Evolutionary conservation across 2,888 invertebrate species (phyloP).

Genomic region (Tethea ocularis): DNA sequence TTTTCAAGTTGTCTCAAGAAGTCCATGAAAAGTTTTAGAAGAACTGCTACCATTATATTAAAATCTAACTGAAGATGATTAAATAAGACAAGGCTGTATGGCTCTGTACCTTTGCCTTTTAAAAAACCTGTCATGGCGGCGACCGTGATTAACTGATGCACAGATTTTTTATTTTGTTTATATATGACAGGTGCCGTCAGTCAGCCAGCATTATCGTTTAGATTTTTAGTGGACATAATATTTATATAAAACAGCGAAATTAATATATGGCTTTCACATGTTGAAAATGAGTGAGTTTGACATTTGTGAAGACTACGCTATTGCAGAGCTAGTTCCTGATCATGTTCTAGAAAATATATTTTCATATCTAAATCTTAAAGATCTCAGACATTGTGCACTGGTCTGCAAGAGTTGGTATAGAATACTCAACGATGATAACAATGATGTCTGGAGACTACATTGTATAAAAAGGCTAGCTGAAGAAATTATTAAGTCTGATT

Average conservation of each 20-base stretch:
- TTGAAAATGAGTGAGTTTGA: conserved; percentile 26
- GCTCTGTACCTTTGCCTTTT: no score
- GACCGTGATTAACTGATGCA: no score
- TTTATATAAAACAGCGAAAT: background rate
- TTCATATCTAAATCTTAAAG: conserved; percentile 93
- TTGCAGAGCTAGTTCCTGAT: conserved; percentile 88
- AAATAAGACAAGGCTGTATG: no score
- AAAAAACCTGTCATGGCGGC: no score
- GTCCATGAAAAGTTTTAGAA: no score
- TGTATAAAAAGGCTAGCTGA: conserved; percentile 94
- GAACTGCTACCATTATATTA: no score
- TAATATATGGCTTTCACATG: background rate
- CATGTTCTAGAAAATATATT: conserved; percentile 95
- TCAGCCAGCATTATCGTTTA: no score
- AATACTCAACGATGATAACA: conserved; percentile 95
- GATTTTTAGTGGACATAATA: background rate
- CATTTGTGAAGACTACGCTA: conserved; percentile 74
- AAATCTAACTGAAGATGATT: no score
- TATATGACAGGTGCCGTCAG: no score
- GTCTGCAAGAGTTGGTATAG: conserved; percentile 97
- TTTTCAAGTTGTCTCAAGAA: no score
- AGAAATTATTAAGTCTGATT: conserved; percentile 93
- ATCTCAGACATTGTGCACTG: conserved; percentile 93
- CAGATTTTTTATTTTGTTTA: no score
- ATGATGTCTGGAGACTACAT: conserved; percentile 97